These are phyloP conservation scores for Nomia melanderi DNA, from an alignment of 1,140 invertebrate species.

Conservation along the genomic window DNA sequence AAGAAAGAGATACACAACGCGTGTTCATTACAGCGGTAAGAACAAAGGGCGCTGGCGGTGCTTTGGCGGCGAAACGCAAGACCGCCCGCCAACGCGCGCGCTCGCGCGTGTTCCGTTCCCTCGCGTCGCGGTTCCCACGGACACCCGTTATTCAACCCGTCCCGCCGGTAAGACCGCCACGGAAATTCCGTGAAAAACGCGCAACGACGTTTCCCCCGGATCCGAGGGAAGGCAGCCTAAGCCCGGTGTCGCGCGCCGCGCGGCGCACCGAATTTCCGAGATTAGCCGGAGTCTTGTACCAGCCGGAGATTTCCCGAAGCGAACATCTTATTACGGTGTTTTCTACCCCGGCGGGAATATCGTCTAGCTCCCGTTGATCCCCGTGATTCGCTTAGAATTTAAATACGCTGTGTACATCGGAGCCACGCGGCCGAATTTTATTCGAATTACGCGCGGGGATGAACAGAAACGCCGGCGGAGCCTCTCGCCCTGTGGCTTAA, in stretches of 20 bases:
- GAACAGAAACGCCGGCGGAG: too few species aligned
- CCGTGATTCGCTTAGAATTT: not conserved
- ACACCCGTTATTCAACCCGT: conserved; percentile 38
- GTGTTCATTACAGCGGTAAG: conserved; percentile 42
- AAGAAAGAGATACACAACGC: conserved; percentile 34
- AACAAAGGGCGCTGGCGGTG: conserved; percentile 31
- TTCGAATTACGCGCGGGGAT: too few species aligned
- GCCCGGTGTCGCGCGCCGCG: not conserved
- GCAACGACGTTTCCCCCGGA: conserved; percentile 22
- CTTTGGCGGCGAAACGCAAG: conserved; percentile 32
- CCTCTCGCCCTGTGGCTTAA: too few species aligned
- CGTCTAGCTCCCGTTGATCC: too few species aligned
- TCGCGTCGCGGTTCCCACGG: not conserved
- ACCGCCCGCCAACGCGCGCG: too few species aligned
- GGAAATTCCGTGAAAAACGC: conserved; percentile 26
- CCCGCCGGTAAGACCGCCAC: not conserved
- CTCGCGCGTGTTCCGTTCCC: conserved; percentile 1
- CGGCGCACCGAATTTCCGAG: not conserved
- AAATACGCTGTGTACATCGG: not conserved
- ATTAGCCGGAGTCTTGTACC: conserved; percentile 36
- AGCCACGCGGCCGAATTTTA: not conserved
- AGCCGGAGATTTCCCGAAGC: conserved; percentile 16
- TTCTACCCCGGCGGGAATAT: not conserved
- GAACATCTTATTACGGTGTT: conserved; percentile 7
- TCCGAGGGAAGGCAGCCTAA: conserved; percentile 11